phyloP scores from a whole-genome alignment of 2,797 vertebrate species.

The Centropyge bicolor region DNA sequence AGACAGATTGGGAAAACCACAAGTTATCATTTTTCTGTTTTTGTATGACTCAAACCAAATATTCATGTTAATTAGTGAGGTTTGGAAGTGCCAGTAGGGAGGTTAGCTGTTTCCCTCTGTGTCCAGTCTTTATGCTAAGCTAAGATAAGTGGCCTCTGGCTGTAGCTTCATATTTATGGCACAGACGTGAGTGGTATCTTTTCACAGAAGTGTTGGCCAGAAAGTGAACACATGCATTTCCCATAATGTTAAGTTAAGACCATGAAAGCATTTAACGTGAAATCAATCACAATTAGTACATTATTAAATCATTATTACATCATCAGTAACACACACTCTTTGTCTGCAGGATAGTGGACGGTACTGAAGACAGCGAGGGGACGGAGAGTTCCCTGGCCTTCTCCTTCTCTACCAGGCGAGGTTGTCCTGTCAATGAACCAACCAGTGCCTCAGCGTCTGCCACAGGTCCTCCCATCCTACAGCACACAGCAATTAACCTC shows the following conservation, averaged over 20 bases:
- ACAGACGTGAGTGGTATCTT: neutral
- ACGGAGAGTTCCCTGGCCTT: constrained; percentile 73
- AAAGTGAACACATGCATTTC: neutral
- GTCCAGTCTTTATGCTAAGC: neutral
- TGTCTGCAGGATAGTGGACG: constrained; percentile 82
- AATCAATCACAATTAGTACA: neutral
- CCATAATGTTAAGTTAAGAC: neutral
- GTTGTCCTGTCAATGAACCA: constrained; percentile 61
- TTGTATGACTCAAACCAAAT: neutral
- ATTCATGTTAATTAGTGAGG: neutral
- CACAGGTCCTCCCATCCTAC: constrained; percentile 68
- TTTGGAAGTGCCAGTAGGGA: neutral
- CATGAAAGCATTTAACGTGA: neutral
- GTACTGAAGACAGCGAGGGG: constrained; percentile 80
- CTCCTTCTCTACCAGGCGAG: constrained; percentile 70
- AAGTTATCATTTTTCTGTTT: neutral
- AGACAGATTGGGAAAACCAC: neutral
- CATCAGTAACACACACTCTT: neutral
- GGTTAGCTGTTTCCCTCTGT: neutral
- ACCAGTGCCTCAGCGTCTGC: constrained; percentile 67
- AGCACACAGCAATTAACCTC: neutral
- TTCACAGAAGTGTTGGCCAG: neutral
- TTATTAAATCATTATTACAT: neutral
- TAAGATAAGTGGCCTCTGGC: neutral
- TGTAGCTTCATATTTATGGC: neutral